Base-by-base conservation (phyloP, 2,113 vertebrate species). In the Hucho hucho region DNA sequence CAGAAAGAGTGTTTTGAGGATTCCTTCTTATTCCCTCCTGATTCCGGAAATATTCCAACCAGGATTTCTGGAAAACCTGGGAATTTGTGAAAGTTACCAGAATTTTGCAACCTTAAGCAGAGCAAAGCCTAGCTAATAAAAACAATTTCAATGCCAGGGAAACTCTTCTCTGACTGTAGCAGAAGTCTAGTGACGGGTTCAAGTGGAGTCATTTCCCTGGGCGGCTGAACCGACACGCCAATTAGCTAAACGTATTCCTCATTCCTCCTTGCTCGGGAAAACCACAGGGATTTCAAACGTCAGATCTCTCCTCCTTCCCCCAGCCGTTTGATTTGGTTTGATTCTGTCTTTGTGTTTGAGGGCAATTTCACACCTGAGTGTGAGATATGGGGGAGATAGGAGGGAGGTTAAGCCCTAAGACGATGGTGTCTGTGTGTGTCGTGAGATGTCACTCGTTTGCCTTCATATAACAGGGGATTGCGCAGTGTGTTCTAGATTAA, bases 311-410 rank as follows among this genome's bases (percentile, higher is more conserved):
- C 18, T 20, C 24, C 63, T 7, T 13, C 20, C 56, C 22, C 58
- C 28, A 11, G 22, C 32, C 1, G 28, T 46, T 24, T 4, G 28
- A 37, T 9, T 18, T 9, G 3, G 11, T 24, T 61, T 16, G 3
- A 29, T 25, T 20, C 3, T 25, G 25, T 71, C 13, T 22, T 4
- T 58, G 47, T 71, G 16, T 18, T 71, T 20, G 25, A 71, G 49
- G 68, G 46, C 56, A 59, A 72, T 72, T 72, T 72, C 70, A 61
- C 28, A 37, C 26, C 70, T 61, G 70, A 37, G 70, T 29, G 18
- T 25, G 69, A 53, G 56, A 61, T 25, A 29, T 2, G 12, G 20
- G 56, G 58, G 6, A 58, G 49, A 59, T 61, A 22, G 6, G 24
- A 22, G 37, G n/a, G 29, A 29, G 65, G 56, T 4, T 28, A 20